Evolutionary conservation across 2,113 vertebrate species (phyloP), one percentile per base, ranked within the genome.

Genomic region (Hippocampus mohnikei): DNA sequence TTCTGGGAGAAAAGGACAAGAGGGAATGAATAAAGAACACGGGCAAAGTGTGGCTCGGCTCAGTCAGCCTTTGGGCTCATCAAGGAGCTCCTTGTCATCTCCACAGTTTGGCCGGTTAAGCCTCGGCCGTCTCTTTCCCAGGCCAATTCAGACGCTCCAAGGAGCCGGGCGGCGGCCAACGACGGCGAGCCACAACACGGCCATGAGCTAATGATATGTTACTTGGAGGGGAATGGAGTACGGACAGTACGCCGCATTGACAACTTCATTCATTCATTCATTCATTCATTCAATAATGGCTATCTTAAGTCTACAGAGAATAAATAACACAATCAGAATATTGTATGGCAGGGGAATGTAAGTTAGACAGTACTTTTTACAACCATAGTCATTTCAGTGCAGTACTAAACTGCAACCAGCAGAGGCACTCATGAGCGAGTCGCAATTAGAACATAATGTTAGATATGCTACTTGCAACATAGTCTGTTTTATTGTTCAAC

Each of bases 71-170:
- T 91, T 88, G 90, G 91, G 92, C 92, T 95, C 94, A 96, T 96
- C 92, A 95, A 93, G 93, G 89, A 93, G 93, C 93, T 90, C 92
- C 94, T 95, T 94, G 93, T 94, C 95, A 94, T 92, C 91, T 89
- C 90, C 84, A 91, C 92, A 92, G 92, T 94, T 93, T 23, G 37
- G 91, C 50, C 53, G 12, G 90, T 91, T 94, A 95, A 93, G 93
- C 90, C 91, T 92, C 70, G 76, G 86, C 65, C 69, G 71, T 87
- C 81, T 84, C 81, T 79, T 86, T 84, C 88, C 82, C 85, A 82
- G 89, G 87, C 90, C 92, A 94, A 95, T 94, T 92, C 76, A 93
- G 93, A 91, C 91, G 80, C 85, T 81, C 91, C 85, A 90, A 93
- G 93, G 93, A 94, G 90, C 91, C 91, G 90, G 91, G 92, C 91